Base-by-base conservation (phyloP, 2,113 vertebrate species). In the Myotis davidii region DNA sequence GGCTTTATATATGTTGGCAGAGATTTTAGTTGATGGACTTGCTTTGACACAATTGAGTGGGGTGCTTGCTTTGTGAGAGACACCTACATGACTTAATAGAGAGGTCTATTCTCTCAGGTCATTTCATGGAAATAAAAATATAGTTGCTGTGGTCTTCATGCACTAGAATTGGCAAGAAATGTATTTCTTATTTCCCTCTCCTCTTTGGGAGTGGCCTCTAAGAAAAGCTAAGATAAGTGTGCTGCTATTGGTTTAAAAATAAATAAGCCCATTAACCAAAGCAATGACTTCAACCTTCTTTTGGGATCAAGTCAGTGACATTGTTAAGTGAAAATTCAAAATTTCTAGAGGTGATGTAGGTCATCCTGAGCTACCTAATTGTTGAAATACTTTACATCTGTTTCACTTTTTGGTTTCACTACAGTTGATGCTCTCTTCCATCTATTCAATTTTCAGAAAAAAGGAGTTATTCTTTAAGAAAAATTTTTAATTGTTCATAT, bases 151-250 rank as follows among this genome's bases (percentile, higher is more conserved):
- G 25, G 39, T 10, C 76, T 84, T 61, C 29, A 21, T 70, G 5
- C n/a, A 82, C 81, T 64, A 50, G 6, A 74, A 25, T 69, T 9
- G 20, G 32, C 8, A 54, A 67, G 3, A 18, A 67, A 25, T 84
- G 3, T 17, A 77, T 34, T 59, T 29, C 67, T 94, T 88, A 59
- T 69, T 94, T 95, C 91, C 12, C 27, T 92, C 29, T 94, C 3
- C 7, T 84, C 2, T 77, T 88, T 48, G 25, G 20, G 10, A 69
- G 12, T 76, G 12, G 17, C 7, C 17, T 25, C 45, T 73, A 84
- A 56, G 59, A 54, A 48, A 74, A 69, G 9, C 18, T 23, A 88
- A 52, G 9, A 54, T 2, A 83, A 2, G 13, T 7, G 48, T 61
- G 10, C 3, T 73, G 21, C 9, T n/a, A 25, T 91, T 72, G 56